A percentile compares a stretch with the other conserved stretches of the same genome.
These are phyloP conservation scores for Menidia beryllina DNA, from an alignment of 2,113 vertebrate genomes.

Conservation along the genomic window DNA sequence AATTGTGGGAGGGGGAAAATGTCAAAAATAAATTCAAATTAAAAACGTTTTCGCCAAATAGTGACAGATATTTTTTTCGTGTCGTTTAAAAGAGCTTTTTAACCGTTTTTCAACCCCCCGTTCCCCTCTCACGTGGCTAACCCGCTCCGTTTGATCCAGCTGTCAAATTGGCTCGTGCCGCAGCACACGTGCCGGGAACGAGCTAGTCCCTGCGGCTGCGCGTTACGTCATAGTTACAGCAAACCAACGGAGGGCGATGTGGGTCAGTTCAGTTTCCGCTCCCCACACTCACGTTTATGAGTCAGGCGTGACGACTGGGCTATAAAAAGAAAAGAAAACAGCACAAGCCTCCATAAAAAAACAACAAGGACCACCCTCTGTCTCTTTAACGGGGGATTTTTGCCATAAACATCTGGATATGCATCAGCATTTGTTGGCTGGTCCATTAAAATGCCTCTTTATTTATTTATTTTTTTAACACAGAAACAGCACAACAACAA, in stretches of 20 bases:
- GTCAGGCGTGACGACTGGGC: slow-evolving; percentile 20
- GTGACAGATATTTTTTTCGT: not conserved
- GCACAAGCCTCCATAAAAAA: not conserved
- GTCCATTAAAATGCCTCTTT: too few species aligned
- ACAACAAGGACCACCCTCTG: not conserved
- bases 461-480: too few species aligned
- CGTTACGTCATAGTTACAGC: slow-evolving; percentile 64
- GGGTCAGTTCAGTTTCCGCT: slow-evolving; percentile 43
- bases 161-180: slow-evolving; percentile 17
- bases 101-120: not conserved
- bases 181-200: slow-evolving; percentile 48
- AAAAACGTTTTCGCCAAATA: accelerated
- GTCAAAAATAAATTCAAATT: not conserved
- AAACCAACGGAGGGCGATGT: too few species aligned
- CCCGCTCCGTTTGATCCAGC: not conserved
- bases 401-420: not conserved
- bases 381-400: not conserved
- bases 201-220: slow-evolving; percentile 20
- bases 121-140: slow-evolving; percentile 25
- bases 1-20: too few species aligned
- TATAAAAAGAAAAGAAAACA: slow-evolving; percentile 33
- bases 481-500: too few species aligned
- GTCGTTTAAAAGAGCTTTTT: not conserved
- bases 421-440: not conserved
- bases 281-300: slow-evolving; percentile 6